Evolutionary conservation across 64 coral and sea anemone genomes (phyloP).

Genomic region (Porites lutea): DNA sequence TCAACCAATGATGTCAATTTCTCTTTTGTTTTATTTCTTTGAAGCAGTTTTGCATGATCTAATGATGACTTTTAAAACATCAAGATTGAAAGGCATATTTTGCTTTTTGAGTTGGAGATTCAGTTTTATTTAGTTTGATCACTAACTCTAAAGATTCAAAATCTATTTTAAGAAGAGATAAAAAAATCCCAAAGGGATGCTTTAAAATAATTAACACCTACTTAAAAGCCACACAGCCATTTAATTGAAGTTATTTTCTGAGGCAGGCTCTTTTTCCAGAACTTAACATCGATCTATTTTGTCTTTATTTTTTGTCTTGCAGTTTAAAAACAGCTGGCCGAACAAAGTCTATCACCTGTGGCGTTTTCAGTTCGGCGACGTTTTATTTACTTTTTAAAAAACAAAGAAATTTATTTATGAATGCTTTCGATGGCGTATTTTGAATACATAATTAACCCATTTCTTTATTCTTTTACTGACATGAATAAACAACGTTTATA

Average conservation of each 20-base stretch:
- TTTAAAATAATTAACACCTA: constrained; percentile 8
- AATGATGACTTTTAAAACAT: no score
- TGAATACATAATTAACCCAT: constrained; percentile 32
- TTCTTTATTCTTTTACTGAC: not conserved
- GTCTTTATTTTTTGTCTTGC: not conserved
- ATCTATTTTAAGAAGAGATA: no score
- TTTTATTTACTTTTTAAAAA: not conserved
- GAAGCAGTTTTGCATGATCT: no score
- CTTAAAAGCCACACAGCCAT: not conserved
- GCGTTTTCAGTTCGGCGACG: not conserved
- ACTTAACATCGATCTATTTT: not conserved
- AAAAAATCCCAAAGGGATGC: not conserved
- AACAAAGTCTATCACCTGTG: not conserved
- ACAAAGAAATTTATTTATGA: not conserved
- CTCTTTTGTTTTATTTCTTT: no score
- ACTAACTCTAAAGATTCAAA: not conserved
- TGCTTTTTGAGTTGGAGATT: no score
- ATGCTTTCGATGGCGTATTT: not conserved
- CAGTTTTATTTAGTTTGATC: no score
- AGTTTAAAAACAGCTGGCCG: not conserved
- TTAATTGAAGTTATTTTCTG: not conserved
- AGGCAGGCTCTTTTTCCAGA: not conserved
- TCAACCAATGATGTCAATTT: no score
- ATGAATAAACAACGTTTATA: constrained; percentile 1
- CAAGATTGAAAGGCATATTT: no score